Evolutionary conservation across 2,113 vertebrate genomes (phyloP), one percentile per base, ranked within the genome.

Genomic region (Alexandromys fortis): DNA sequence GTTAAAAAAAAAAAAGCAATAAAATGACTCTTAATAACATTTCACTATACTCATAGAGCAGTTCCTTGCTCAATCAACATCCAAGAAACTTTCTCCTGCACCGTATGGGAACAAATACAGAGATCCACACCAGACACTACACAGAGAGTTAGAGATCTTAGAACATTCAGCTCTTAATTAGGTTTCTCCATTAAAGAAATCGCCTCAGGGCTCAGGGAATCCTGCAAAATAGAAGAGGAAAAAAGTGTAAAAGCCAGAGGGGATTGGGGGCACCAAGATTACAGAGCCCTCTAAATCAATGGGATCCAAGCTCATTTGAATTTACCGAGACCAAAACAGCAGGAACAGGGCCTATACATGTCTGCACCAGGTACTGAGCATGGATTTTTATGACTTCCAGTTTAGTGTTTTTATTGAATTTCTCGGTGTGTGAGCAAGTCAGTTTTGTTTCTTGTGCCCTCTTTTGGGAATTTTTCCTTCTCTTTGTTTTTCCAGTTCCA

Each of bases 171-270:
- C 49, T 24, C 9, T 55, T 55, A 81, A n/a, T 19, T 55, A 19
- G 10, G 2, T n/a, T 24, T 81, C 49, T n/a, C 30, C 19, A n/a
- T 58, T 55, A 55, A n/a, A 81, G n/a, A 10, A 4, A 22, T n/a
- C 1, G 1, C 10, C 9, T 22, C 9, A 7, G 9, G 10, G 33
- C 4, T n/a, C 78, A 81, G 2, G 19, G 2, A 81, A 55, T 21
- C 8, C 47, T 55, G 10, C 22, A 19, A 21, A n/a, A n/a, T 58
- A n/a, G 49, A 1, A 55, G 9, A 0, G 8, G n/a, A 79, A 30
- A 19, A 55, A 79, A 49, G 28, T 49, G 3, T 19, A 78, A 11
- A 79, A 77, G 45, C 8, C 49, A 79, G 49, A 55, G 33, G 33
- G 26, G 5, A 35, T 55, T 33, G 19, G 49, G 49, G 19, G 30